Evolutionary conservation across 2,797 vertebrate genomes (phyloP).

Genomic region (Notolabrus celidotus): DNA sequence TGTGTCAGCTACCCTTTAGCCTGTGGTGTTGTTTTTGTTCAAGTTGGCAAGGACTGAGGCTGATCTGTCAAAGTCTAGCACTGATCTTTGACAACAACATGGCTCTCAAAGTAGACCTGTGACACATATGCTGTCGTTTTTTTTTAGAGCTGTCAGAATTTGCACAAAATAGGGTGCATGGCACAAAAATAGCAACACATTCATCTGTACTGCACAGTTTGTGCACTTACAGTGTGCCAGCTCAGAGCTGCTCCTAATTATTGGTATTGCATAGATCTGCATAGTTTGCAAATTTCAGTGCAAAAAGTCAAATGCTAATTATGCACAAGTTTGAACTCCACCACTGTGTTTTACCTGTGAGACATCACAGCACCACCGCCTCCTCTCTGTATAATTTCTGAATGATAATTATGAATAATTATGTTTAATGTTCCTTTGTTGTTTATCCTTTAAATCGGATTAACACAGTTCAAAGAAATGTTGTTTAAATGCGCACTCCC

Average conservation of each 20-base stretch:
- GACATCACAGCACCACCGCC: not conserved
- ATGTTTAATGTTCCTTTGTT: not conserved
- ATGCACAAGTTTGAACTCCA: not conserved
- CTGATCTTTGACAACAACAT: slow-evolving; percentile 26
- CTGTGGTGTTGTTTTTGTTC: slow-evolving; percentile 28
- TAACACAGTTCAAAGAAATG: not conserved
- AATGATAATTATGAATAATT: not conserved
- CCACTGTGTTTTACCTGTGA: not conserved
- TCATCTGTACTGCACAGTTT: not conserved
- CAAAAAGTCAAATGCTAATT: slow-evolving; percentile 1
- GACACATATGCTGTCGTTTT: slow-evolving; percentile 26
- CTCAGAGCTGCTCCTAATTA: not conserved
- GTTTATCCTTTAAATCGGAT: not conserved
- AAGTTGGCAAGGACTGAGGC: slow-evolving; percentile 18
- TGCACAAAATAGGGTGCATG: slow-evolving; percentile 1
- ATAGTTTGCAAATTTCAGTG: not conserved
- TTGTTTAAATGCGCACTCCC: not conserved
- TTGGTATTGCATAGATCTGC: not conserved
- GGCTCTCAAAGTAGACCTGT: slow-evolving; percentile 26
- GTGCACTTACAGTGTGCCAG: not conserved
- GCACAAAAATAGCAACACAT: not conserved
- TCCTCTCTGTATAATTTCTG: no score
- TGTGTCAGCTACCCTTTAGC: slow-evolving; percentile 35
- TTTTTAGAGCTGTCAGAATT: slow-evolving; percentile 32
- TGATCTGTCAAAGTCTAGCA: slow-evolving; percentile 20